phyloP scores from a whole-genome alignment of 2,113 vertebrate species.

The Apaloderma vittatum region DNA sequence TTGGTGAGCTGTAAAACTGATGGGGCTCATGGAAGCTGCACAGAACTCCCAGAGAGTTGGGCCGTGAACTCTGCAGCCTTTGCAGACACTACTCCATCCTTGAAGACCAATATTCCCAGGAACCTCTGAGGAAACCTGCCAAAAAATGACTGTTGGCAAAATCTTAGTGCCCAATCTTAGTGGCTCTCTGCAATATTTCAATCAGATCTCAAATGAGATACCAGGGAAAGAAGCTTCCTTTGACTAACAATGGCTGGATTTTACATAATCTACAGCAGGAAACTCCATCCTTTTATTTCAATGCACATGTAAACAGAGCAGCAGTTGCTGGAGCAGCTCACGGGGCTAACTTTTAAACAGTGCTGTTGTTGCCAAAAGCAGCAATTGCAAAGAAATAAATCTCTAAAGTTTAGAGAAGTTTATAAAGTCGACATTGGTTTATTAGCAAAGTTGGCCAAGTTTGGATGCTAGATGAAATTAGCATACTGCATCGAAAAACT shows the following conservation, averaged over 20 bases:
- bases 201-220: conserved; percentile 37
- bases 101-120: neutral
- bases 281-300: neutral
- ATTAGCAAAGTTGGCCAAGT: too few relatives aligned
- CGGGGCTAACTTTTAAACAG: too few relatives aligned
- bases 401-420: too few relatives aligned
- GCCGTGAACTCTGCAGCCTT: neutral
- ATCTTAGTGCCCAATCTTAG: neutral
- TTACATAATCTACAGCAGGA: conserved; percentile 1
- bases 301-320: neutral
- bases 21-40: neutral
- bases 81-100: neutral
- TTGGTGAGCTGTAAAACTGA: neutral
- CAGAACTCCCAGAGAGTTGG: neutral
- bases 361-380: too few relatives aligned
- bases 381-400: too few relatives aligned
- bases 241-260: conserved; percentile 40
- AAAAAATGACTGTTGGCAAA: neutral
- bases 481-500: too few relatives aligned
- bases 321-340: neutral
- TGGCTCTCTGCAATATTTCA: neutral
- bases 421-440: too few relatives aligned
- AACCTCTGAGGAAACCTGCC: neutral
- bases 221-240: neutral
- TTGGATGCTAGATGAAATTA: too few relatives aligned